Conservation (phyloP, 2,113 vertebrate species). For the Apodemus speciosus region DNA sequence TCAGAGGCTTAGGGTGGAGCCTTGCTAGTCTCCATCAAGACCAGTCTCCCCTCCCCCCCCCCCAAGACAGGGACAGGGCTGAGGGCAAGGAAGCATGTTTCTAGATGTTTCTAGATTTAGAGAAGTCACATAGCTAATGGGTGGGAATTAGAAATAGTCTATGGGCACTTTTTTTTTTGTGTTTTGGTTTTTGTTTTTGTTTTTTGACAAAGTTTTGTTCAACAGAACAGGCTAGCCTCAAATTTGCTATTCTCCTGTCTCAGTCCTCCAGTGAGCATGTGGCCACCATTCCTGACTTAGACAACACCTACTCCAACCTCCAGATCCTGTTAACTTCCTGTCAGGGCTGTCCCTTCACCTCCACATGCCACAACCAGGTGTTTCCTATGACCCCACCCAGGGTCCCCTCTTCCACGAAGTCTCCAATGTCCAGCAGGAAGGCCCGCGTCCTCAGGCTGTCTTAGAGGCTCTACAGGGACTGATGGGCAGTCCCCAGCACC, state of each 20-base stretch:
- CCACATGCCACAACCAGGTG: neutral
- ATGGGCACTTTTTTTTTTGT: neutral
- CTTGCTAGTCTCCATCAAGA: neutral
- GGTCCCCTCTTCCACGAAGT: neutral
- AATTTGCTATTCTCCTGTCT: neutral
- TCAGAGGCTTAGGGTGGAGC: neutral
- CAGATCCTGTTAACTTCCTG: neutral
- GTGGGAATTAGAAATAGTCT: neutral
- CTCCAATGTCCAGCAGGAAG: neutral
- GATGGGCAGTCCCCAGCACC: neutral
- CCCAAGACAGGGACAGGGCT: neutral
- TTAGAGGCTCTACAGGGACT: neutral
- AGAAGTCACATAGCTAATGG: neutral
- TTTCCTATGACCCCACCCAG: neutral
- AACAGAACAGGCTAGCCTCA: neutral
- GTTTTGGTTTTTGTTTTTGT: neutral
- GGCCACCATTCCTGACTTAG: neutral
- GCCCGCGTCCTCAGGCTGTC: neutral
- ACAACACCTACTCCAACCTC: neutral
- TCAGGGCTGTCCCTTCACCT: neutral
- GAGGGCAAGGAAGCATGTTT: neutral
- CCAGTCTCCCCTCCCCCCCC: neutral
- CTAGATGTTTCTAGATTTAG: neutral
- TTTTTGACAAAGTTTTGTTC: neutral
- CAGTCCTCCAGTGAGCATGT: neutral